These are phyloP conservation scores for Misgurnus anguillicaudatus DNA, from an alignment of 2,113 vertebrate species.

Conservation along the genomic window DNA sequence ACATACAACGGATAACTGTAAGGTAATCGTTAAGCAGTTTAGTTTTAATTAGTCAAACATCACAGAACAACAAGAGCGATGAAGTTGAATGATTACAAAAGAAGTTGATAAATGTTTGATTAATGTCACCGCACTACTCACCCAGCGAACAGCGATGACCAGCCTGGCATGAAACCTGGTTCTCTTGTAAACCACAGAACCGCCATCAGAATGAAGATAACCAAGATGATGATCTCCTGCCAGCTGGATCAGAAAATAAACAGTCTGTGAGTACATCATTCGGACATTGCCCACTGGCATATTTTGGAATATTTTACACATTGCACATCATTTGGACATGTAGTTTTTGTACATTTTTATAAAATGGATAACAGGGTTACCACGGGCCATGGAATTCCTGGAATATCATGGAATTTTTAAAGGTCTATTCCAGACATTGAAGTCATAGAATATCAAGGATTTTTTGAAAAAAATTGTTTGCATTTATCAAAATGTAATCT, in stretches of 20 bases:
- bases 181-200: constrained; percentile 87
- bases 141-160: constrained; percentile 83
- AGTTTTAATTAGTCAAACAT: no score
- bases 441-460: no score
- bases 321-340: no score
- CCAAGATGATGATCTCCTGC: constrained; percentile 84
- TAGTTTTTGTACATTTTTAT: no score
- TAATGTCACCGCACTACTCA: constrained; percentile 68
- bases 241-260: constrained; percentile 66
- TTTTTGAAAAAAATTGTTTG: no score
- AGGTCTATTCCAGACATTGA: no score
- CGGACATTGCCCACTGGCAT: no score
- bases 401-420: no score
- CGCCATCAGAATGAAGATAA: constrained; percentile 84
- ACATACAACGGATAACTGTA: constrained; percentile 2
- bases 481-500: no score
- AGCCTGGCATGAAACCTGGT: constrained; percentile 89
- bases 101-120: not conserved
- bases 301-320: no score
- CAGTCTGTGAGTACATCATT: not conserved
- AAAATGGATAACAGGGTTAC: no score
- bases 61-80: not conserved
- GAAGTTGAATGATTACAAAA: not conserved
- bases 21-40: not conserved
- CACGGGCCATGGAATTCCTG: no score